These are phyloP conservation scores for Drosophila siamana DNA, from an alignment of 2,888 invertebrate genomes.

Conservation along the genomic window DNA sequence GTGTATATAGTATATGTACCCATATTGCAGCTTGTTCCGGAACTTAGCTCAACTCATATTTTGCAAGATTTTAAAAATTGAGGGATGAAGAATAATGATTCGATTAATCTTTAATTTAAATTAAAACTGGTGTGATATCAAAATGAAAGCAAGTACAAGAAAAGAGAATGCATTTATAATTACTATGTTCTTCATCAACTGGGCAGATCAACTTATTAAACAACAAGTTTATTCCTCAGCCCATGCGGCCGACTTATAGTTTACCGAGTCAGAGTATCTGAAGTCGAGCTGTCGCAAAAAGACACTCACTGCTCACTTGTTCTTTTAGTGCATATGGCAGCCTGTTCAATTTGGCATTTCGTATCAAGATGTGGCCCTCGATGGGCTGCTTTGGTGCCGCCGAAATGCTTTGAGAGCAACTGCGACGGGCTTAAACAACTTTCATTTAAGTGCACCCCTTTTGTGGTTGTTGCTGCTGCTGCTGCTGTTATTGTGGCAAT, in stretches of 20 bases:
- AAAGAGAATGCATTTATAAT: too few species aligned
- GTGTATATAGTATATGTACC: neutral
- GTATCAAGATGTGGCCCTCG: conserved; percentile 3
- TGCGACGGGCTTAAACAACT: conserved; percentile 56
- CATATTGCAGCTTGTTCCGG: conserved; percentile 8
- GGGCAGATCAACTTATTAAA: neutral
- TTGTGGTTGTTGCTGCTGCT: conserved; percentile 17
- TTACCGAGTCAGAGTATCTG: neutral
- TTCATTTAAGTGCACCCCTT: conserved; percentile 71
- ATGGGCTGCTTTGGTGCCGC: conserved; percentile 14
- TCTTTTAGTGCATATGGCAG: conserved; percentile 1
- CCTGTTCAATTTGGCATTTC: neutral
- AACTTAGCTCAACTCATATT: neutral
- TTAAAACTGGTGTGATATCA: too few species aligned
- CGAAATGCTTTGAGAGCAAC: conserved; percentile 20
- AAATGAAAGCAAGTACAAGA: too few species aligned
- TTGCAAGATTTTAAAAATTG: neutral
- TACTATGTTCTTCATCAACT: neutral
- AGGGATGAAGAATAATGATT: too few species aligned
- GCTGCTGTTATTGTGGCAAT: conserved; percentile 24
- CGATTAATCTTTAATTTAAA: too few species aligned
- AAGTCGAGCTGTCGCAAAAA: neutral
- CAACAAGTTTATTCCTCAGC: neutral
- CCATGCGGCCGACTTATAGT: too few species aligned
- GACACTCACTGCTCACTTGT: neutral